Conservation (phyloP, 1,140 invertebrate species). For the Neomicropteryx cornuta region DNA sequence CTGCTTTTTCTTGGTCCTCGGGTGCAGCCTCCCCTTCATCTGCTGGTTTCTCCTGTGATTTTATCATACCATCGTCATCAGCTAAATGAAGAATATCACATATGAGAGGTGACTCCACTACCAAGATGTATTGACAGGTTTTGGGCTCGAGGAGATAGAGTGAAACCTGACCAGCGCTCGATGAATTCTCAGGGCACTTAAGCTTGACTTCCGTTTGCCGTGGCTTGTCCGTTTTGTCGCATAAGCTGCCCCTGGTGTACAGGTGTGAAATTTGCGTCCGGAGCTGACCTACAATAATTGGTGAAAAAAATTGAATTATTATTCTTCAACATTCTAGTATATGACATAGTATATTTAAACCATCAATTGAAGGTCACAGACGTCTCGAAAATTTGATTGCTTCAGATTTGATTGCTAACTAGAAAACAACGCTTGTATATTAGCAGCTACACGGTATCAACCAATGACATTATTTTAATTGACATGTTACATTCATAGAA, state of each 20-base stretch:
- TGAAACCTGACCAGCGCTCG: slow-evolving; percentile 65
- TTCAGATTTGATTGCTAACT: too few relatives aligned
- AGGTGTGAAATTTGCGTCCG: slow-evolving; percentile 72
- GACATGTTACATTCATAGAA: too few relatives aligned
- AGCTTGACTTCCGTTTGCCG: slow-evolving; percentile 81
- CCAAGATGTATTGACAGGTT: slow-evolving; percentile 84
- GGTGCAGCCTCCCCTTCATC: background rate
- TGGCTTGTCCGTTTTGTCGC: slow-evolving; percentile 71
- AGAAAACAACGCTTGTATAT: too few relatives aligned
- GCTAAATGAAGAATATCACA: slow-evolving; percentile 71
- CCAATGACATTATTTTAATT: too few relatives aligned
- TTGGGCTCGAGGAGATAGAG: slow-evolving; percentile 82
- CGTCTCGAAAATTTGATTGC: too few relatives aligned
- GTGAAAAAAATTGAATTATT: background rate
- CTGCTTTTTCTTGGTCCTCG: slow-evolving; percentile 7
- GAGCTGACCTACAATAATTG: slow-evolving; percentile 26
- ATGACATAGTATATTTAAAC: background rate
- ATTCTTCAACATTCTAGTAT: background rate
- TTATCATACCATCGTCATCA: slow-evolving; percentile 57
- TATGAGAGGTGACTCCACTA: slow-evolving; percentile 81
- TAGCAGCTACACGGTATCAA: too few relatives aligned
- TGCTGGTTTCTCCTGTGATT: slow-evolving; percentile 6
- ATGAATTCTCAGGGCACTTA: slow-evolving; percentile 62
- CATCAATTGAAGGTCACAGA: background rate
- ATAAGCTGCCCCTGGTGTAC: slow-evolving; percentile 75